phyloP scores from a whole-genome alignment of 2,113 vertebrate genomes.

The Chaenogobius annularis region DNA sequence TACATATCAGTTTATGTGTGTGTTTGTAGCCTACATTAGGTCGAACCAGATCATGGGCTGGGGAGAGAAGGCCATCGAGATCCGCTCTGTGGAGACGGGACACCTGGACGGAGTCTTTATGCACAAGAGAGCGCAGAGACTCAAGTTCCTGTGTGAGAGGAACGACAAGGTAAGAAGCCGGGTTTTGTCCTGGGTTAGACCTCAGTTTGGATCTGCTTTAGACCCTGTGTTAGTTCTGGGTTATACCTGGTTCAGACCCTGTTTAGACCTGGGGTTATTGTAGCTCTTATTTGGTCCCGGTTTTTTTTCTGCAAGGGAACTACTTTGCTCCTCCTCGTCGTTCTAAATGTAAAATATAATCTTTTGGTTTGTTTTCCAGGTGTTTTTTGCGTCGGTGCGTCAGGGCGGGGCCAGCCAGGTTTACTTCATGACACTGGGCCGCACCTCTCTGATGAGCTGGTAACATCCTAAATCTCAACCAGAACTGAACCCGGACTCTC shows the following conservation, averaged over 20 bases:
- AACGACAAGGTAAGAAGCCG: conserved; percentile 71
- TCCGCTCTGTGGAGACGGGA: conserved; percentile 77
- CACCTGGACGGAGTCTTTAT: conserved; percentile 78
- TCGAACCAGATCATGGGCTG: conserved; percentile 81
- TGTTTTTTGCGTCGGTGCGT: conserved; percentile 78
- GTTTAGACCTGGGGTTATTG: no score
- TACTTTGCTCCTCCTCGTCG: no score
- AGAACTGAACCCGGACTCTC: conserved; percentile 36
- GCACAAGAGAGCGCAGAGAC: conserved; percentile 79
- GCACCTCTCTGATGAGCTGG: conserved; percentile 77
- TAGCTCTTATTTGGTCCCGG: no score
- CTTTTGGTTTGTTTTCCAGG: conserved; percentile 38
- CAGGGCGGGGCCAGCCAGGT: conserved; percentile 74
- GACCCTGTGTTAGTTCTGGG: no score
- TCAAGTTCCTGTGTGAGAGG: conserved; percentile 78
- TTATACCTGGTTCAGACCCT: no score
- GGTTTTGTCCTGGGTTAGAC: no score
- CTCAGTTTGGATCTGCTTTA: no score
- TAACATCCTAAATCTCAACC: conserved; percentile 29
- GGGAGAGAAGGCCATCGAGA: conserved; percentile 80
- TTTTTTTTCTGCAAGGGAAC: no score
- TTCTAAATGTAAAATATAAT: no score
- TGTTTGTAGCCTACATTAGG: conserved; percentile 75
- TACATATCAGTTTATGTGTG: not conserved
- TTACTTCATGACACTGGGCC: conserved; percentile 79